A percentile compares a stretch with the other conserved stretches of the same genome.
These are phyloP conservation scores for Labrus mixtus DNA, from an alignment of 2,113 vertebrate species.

Conservation along the genomic window DNA sequence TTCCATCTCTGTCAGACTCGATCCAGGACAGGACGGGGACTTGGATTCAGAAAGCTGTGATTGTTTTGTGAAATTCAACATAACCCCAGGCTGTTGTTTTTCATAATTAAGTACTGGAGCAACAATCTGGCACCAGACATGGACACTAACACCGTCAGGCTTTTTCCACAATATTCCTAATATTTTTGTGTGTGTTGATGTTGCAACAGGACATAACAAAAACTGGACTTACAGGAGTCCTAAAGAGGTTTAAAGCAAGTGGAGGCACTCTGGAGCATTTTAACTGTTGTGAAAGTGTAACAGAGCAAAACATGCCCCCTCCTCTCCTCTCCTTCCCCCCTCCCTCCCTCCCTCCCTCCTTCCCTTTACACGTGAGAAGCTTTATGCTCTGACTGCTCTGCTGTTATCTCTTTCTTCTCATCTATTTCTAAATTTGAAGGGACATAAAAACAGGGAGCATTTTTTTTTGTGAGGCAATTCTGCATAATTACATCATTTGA, in stretches of 20 bases:
- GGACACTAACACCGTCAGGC: background rate
- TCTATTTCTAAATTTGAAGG: constrained; percentile 61
- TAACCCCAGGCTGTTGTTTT: constrained; percentile 70
- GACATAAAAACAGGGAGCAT: constrained; percentile 47
- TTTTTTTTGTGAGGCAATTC: constrained; percentile 29
- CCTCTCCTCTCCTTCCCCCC: background rate
- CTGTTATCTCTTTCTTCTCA: constrained; percentile 31
- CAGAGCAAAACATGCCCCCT: constrained; percentile 11
- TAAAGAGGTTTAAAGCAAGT: background rate
- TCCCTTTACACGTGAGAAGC: constrained; percentile 48
- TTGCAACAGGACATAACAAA: constrained; percentile 3
- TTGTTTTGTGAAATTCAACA: constrained; percentile 64
- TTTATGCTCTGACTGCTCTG: constrained; percentile 33
- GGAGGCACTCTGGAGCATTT: constrained; percentile 12
- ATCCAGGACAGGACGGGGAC: constrained; percentile 22
- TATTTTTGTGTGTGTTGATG: constrained; percentile 28
- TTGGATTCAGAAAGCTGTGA: constrained; percentile 46
- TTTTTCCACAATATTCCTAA: constrained; percentile 27
- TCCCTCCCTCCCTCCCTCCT: background rate
- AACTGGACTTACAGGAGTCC: constrained; percentile 21
- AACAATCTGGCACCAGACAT: constrained; percentile 57
- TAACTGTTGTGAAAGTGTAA: constrained; percentile 20
- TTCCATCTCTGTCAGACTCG: constrained; percentile 12
- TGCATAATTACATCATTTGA: constrained; percentile 63
- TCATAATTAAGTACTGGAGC: constrained; percentile 68